A percentile compares a stretch with the other conserved stretches of the same genome.
These are phyloP conservation scores for Venustoraphidia nigricollis DNA, from an alignment of 2,888 invertebrate genomes.

Conservation along the genomic window DNA sequence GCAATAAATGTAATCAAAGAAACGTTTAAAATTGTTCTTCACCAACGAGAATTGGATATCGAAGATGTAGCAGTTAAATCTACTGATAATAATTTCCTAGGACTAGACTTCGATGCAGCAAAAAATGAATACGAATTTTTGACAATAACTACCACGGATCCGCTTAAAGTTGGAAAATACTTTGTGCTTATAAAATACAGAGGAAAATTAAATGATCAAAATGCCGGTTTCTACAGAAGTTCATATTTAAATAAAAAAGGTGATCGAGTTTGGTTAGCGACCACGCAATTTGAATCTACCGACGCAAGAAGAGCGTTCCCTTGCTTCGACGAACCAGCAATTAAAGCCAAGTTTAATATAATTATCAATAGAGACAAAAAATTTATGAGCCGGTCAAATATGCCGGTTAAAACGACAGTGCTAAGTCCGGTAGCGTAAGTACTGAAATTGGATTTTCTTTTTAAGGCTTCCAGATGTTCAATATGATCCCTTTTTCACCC, in stretches of 20 bases:
- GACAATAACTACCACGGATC: too few relatives aligned
- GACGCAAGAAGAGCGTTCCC: constrained; percentile 59
- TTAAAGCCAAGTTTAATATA: constrained; percentile 26
- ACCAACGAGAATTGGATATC: neutral
- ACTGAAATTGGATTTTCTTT: neutral
- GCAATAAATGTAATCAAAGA: neutral
- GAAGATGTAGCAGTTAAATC: neutral
- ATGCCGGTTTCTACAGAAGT: neutral
- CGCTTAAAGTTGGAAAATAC: too few relatives aligned
- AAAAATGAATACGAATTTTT: too few relatives aligned
- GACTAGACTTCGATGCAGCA: neutral
- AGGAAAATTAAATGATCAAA: too few relatives aligned
- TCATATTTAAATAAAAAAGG: neutral
- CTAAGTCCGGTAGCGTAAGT: neutral
- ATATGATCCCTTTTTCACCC: too few relatives aligned
- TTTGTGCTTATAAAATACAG: too few relatives aligned
- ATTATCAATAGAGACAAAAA: constrained; percentile 21
- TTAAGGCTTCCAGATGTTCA: too few relatives aligned
- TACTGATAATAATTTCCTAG: neutral
- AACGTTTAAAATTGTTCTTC: neutral
- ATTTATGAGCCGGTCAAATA: neutral
- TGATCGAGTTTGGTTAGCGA: constrained; percentile 21
- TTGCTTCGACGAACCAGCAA: constrained; percentile 53
- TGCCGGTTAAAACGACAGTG: neutral
- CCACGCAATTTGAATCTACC: constrained; percentile 55